Conservation (phyloP, 1,140 invertebrate genomes). For the Venturia canescens region DNA sequence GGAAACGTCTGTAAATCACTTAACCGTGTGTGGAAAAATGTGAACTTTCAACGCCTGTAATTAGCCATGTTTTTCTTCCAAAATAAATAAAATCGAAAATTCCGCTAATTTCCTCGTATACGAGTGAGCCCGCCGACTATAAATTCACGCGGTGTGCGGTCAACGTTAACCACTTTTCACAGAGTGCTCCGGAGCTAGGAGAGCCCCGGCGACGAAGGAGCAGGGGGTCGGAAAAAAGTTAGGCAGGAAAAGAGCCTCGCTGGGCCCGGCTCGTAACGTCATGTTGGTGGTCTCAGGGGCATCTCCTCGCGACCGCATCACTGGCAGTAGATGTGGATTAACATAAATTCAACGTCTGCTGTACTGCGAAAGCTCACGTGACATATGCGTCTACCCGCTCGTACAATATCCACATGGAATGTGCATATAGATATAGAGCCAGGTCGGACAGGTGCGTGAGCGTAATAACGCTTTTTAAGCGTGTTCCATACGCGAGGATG, state of each 20-base stretch:
- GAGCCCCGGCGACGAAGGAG: not conserved
- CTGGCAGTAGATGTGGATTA: conserved; percentile 54
- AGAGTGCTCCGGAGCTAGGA: not conserved
- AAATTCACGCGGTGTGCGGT: too few species aligned
- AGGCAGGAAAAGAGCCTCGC: not conserved
- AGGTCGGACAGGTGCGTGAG: conserved; percentile 57
- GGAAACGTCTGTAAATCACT: not conserved
- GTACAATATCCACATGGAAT: too few species aligned
- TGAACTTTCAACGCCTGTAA: conserved; percentile 1
- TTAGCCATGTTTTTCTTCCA: not conserved
- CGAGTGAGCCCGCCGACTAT: too few species aligned
- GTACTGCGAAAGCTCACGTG: conserved; percentile 48
- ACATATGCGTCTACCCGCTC: not conserved
- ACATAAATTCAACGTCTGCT: conserved; percentile 56
- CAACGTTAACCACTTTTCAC: too few species aligned
- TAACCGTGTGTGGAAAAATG: not conserved
- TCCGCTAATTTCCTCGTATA: too few species aligned
- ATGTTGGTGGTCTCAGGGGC: conserved; percentile 31
- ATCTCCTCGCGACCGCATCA: conserved; percentile 44
- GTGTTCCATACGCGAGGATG: conserved; percentile 15
- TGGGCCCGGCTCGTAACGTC: not conserved
- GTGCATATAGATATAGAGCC: not conserved
- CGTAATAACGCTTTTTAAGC: conserved; percentile 49
- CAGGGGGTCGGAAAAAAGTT: not conserved
- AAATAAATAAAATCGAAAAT: not conserved